phyloP scores from a whole-genome alignment of 2,888 invertebrate species.

The Omphaloscelis lunosa region DNA sequence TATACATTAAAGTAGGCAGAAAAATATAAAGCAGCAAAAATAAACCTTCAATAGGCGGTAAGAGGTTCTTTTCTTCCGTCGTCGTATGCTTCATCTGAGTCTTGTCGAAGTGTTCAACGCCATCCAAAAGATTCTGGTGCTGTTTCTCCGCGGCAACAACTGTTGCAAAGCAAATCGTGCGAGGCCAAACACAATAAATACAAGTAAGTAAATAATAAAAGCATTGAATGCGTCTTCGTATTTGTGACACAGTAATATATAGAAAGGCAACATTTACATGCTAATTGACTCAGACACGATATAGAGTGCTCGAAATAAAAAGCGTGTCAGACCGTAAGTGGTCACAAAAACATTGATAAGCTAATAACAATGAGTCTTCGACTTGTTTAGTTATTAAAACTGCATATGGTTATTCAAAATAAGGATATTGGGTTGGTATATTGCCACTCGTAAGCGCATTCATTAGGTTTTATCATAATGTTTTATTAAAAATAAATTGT shows the following conservation, averaged over 20 bases:
- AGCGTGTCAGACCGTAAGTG: constrained; percentile 67
- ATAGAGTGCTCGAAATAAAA: constrained; percentile 60
- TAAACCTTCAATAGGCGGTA: constrained; percentile 94
- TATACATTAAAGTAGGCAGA: constrained; percentile 36
- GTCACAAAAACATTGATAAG: constrained; percentile 61
- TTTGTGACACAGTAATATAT: constrained; percentile 40
- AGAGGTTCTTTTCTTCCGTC: constrained; percentile 93
- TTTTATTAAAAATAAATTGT: constrained; percentile 7
- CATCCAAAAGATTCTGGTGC: constrained; percentile 93
- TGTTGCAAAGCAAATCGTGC: constrained; percentile 89
- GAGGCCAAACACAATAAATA: constrained; percentile 71
- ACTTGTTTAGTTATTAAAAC: constrained; percentile 58
- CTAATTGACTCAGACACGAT: constrained; percentile 47
- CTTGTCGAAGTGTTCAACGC: constrained; percentile 94
- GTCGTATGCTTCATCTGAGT: constrained; percentile 93
- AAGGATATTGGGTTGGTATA: constrained; percentile 22
- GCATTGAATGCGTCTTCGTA: constrained; percentile 54
- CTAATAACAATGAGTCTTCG: constrained; percentile 61
- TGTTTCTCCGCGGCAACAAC: constrained; percentile 94
- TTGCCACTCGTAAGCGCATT: constrained; percentile 39
- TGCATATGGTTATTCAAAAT: constrained; percentile 57
- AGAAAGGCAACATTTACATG: constrained; percentile 67
- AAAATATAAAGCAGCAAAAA: constrained; percentile 73
- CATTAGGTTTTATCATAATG: constrained; percentile 23
- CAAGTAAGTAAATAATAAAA: constrained; percentile 62